Evolutionary conservation across 1,140 invertebrate species (phyloP), one percentile per base, ranked within the genome.

Genomic region (Trypoxylus dichotomus): DNA sequence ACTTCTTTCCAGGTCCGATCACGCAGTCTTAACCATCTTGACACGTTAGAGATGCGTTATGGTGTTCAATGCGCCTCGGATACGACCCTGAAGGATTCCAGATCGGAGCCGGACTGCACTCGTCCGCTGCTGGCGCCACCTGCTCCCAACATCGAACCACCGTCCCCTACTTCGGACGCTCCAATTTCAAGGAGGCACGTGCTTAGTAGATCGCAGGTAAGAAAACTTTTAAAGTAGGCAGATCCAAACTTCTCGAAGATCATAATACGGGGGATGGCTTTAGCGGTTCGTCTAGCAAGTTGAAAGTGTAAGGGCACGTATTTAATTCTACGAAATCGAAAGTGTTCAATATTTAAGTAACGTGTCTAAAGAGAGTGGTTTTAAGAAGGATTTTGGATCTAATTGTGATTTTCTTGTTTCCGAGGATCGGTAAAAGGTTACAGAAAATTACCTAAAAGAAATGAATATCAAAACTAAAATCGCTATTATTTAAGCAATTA

Each of bases 21-120:
- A 29, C 87, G 90, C 79, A 91, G 90, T 83, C 83, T 91, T 81
- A 91, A 90, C 79, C 90, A 91, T 83, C 87, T 92, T 80, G 90
- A 91, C 84, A 87, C 88, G 68, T 83, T 91, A 81, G 89, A 90
- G 82, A 88, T 88, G 85, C 87, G 86, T 74, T 89, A 90, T 86
- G 84, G 89, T 79, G 87, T 89, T 77, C 79, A 81, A 21, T 77
- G 81, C 5, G 75, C 80, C 7, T 79, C 83, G 19, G 76, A 79
- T 73, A 74, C 79, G 32, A 75, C 80, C 11, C 78, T 85, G 58
- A 85, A 88, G 79, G 86, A 88, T 78, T 86, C 85, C 13, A 84
- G 83, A 78, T 87, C 86, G 8, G 87, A 87, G 80, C 86, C 87
- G 73, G 85, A 87, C 76, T 86, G 85, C 79, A 84, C 83, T 1